phyloP scores from a whole-genome alignment of 2,888 invertebrate species.

The Amblyjoppa fuscipennis region DNA sequence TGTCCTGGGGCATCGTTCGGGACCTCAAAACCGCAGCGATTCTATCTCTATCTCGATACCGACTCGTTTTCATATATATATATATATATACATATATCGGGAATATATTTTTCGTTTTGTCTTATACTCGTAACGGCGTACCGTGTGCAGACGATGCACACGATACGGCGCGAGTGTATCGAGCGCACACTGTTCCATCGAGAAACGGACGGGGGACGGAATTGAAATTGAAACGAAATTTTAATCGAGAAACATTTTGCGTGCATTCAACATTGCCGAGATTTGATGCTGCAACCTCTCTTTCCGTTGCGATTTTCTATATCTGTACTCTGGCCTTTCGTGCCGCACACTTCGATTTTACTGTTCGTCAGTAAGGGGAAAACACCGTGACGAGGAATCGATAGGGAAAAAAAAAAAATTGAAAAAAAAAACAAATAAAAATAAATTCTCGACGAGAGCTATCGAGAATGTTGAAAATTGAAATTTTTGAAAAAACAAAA shows the following conservation, averaged over 20 bases:
- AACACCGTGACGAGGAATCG: constrained; percentile 6
- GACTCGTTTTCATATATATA: constrained; percentile 3
- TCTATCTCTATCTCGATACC: constrained; percentile 32
- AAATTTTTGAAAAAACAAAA: too few species aligned
- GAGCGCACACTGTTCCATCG: constrained; percentile 2
- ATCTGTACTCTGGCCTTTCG: not conserved
- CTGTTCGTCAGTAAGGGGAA: constrained; percentile 11
- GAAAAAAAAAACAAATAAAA: constrained; percentile 3
- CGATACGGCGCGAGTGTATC: not conserved
- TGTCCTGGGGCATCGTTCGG: constrained; percentile 46
- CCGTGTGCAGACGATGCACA: constrained; percentile 26
- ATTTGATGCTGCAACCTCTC: constrained; percentile 22
- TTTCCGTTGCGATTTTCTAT: not conserved
- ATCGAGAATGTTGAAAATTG: not conserved
- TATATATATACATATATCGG: too few species aligned
- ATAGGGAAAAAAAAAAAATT: constrained; percentile 1
- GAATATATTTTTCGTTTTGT: constrained; percentile 47
- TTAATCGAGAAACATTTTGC: constrained; percentile 65
- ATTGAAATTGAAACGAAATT: constrained; percentile 68
- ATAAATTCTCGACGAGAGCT: not conserved
- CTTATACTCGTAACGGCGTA: constrained; percentile 24
- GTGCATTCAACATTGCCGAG: constrained; percentile 44
- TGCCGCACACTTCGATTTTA: constrained; percentile 8
- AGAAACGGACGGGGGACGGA: constrained; percentile 48
- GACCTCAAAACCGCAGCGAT: constrained; percentile 65